Base-by-base conservation (phyloP, 2,113 vertebrate genomes). In the Pica pica region DNA sequence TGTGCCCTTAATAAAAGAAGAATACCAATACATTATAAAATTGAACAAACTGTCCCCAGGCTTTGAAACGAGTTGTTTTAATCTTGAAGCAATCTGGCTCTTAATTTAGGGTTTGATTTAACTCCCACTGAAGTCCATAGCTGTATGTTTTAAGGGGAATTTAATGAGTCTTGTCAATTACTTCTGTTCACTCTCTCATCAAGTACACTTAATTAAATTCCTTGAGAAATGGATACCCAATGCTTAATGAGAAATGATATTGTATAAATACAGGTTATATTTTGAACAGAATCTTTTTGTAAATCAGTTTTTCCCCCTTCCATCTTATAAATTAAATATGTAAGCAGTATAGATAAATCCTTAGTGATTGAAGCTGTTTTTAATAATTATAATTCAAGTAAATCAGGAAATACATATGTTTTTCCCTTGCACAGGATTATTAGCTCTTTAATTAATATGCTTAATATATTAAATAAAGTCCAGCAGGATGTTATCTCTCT, bases 161-260 rank as follows among this genome's bases (percentile, higher is more conserved):
- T 93, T 96, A 97, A 90, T 90, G 67, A 79, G 67, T 39, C 60
- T 89, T 92, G 79, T 93, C 90, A 77, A 90, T 93, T 96, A 93
- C 53, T 67, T 87, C 87, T 93, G 83, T 91, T 92, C 55, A 80
- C 75, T 83, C 46, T 90, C 24, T 95, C 77, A 94, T 92, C 79
- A 90, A 91, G 63, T 31, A 50, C 70, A 53, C 59, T 61, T 88
- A 76, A 79, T 42, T 93, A 83, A 91, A 94, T 85, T 88, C 46
- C 82, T 33, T 33, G 75, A 91, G 46, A 94, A 92, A 88, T 89
- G 80, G 80, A 86, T 83, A 80, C 15, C 33, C 14, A 92, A n/a
- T 86, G 60, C 71, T 67, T 94, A 92, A 92, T 63, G 68, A 87
- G 71, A 92, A 92, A 87, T 5, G 0, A 61, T 90, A 70, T 50